These are phyloP conservation scores for Rhizoglyphus robini DNA, from an alignment of 1,140 invertebrate species.

Conservation along the genomic window DNA sequence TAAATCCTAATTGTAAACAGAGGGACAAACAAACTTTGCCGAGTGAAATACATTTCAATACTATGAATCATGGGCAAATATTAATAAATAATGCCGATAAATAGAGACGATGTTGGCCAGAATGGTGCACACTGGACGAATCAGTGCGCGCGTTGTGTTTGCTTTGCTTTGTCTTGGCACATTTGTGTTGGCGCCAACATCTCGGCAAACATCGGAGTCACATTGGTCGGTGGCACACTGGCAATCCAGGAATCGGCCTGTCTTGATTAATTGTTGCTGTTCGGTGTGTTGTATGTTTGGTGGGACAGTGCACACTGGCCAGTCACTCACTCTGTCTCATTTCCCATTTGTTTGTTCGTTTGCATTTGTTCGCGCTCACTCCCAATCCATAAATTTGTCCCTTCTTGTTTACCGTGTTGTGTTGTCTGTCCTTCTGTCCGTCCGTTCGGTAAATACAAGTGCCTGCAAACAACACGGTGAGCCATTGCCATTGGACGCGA, in stretches of 20 bases:
- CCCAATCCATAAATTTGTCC: too few relatives aligned
- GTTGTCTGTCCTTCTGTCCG: too few relatives aligned
- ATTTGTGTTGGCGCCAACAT: conserved; percentile 10
- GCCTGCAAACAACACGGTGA: too few relatives aligned
- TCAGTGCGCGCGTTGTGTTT: neutral
- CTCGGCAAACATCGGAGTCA: neutral
- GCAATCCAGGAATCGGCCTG: neutral
- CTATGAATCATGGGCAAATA: neutral
- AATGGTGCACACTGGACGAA: neutral
- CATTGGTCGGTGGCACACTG: neutral
- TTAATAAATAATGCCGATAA: conserved; percentile 14
- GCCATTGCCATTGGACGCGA: too few relatives aligned
- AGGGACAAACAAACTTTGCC: neutral
- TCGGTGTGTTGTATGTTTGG: neutral
- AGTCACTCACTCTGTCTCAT: neutral
- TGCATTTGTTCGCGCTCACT: too few relatives aligned
- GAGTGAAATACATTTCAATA: conserved; percentile 1
- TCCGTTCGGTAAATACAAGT: too few relatives aligned
- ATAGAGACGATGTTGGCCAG: neutral
- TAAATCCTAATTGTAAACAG: conserved; percentile 14
- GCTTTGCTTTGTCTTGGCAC: conserved; percentile 13
- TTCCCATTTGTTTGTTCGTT: neutral
- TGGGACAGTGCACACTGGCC: neutral
- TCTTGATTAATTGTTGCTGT: conserved; percentile 11
- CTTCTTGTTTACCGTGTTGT: too few relatives aligned